Conservation (phyloP, 2,113 vertebrate genomes). For the Labrus mixtus region DNA sequence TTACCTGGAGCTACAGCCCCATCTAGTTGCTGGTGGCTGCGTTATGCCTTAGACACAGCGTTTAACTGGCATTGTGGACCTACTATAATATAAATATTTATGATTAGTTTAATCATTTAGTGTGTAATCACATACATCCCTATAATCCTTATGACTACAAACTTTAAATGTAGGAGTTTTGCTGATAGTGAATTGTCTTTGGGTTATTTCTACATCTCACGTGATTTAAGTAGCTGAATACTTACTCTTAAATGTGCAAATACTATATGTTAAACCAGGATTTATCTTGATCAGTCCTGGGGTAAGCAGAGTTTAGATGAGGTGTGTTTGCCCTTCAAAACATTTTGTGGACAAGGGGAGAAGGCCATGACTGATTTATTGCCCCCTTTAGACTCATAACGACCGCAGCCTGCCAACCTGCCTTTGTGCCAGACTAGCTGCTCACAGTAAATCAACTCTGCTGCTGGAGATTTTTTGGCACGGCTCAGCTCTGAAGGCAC, state of each 20-base stretch:
- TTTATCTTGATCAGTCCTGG: constrained; percentile 36
- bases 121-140: no score
- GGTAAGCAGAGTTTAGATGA: constrained; percentile 35
- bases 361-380: constrained; percentile 41
- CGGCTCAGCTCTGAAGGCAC: constrained; percentile 45
- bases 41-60: no score
- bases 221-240: background rate
- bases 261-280: constrained; percentile 27
- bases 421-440: constrained; percentile 44
- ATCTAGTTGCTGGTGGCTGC: no score
- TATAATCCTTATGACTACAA: no score
- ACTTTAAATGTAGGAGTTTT: no score
- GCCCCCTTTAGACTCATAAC: constrained; percentile 26
- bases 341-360: constrained; percentile 10
- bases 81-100: no score
- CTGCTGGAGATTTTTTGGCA: constrained; percentile 58
- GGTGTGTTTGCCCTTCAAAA: constrained; percentile 49
- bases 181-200: no score
- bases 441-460: constrained; percentile 67
- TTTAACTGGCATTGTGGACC: no score
- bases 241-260: constrained; percentile 5
- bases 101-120: no score
- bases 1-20: no score
- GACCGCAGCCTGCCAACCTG: constrained; percentile 23
- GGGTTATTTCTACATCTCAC: background rate